Evolutionary conservation across 2,888 invertebrate genomes (phyloP), one percentile per base, ranked within the genome.

Genomic region (Andrena chrysosceles): DNA sequence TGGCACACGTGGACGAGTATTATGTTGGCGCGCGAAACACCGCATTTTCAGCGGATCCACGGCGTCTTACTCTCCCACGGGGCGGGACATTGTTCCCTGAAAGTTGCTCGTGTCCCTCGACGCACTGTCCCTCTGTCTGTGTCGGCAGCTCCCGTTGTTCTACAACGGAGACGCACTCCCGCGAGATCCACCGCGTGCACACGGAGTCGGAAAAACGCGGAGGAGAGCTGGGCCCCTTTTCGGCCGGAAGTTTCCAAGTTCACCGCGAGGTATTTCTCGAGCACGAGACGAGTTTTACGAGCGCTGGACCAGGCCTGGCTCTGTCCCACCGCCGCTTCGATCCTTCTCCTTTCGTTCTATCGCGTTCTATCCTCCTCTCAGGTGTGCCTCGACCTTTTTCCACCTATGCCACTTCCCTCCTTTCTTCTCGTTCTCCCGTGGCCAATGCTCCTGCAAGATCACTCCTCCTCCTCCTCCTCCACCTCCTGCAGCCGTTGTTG

Each of bases 391-490:
- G 26, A 20, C 64, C 79, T 70, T 49, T 48, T 80, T 75, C 63
- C 77, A 72, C 80, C 77, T 59, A 56, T n/a, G 67, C 20, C 49
- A 5, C n/a, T 80, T 71, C 79, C 77, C 59, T 56, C 84, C 77
- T 78, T 78, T 84, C 84, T 68, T 85, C 82, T 83, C 81, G 69
- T 70, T 86, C 84, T 87, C 80, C 82, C 73, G 83, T 87, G 89
- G 88, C 90, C 88, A 87, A 84, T 89, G 85, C 84, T 88, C 88
- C 89, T 84, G 84, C 89, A 80, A 88, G 88, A 88, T 88, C 88
- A 64, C 79, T 87, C 84, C 82, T 77, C 72, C 82, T 77, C 72
- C 82, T 77, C 69, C 89, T 84, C 75, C 79, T 35, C 66, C 81
- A 85, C 84, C 82, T 77, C 71, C 87, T 83, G 72, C 76, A 49